A percentile compares a stretch with the other conserved stretches of the same genome.
phyloP scores from a whole-genome alignment of 2,797 vertebrate species.

The Rhincodon typus region DNA sequence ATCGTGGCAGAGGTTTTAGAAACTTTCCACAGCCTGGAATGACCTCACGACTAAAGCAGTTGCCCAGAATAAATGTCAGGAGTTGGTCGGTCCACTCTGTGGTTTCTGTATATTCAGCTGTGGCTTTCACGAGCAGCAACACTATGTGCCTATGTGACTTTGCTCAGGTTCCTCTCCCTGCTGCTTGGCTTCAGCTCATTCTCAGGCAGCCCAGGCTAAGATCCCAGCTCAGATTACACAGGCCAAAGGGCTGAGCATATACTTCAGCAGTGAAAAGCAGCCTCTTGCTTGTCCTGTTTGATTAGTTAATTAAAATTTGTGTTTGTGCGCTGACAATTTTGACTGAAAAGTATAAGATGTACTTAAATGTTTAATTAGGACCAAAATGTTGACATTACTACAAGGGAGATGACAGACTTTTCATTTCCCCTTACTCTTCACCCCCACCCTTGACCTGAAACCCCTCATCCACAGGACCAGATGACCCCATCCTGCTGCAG shows the following conservation, averaged over 20 bases:
- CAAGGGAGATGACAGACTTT: too few species aligned
- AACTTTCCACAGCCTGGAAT: background rate
- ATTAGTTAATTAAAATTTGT: background rate
- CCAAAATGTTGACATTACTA: background rate
- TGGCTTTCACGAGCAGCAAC: background rate
- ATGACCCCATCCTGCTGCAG: too few species aligned
- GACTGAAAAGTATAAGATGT: background rate
- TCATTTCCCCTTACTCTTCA: too few species aligned
- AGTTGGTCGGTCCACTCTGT: background rate
- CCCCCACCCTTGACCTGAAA: too few species aligned
- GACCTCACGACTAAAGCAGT: background rate
- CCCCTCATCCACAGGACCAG: too few species aligned
- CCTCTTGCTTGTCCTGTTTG: background rate
- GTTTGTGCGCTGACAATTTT: background rate
- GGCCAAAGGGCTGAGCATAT: too few species aligned
- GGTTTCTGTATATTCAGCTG: background rate
- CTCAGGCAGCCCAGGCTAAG: background rate
- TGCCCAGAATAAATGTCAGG: too few species aligned
- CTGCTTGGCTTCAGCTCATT: background rate
- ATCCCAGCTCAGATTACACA: background rate
- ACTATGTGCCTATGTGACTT: conserved; percentile 25
- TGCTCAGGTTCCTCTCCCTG: background rate
- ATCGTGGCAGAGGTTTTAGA: background rate
- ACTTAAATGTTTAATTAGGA: background rate
- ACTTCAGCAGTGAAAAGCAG: background rate